Conservation (phyloP, 2,113 vertebrate genomes). For the Hystrix cristata region DNA sequence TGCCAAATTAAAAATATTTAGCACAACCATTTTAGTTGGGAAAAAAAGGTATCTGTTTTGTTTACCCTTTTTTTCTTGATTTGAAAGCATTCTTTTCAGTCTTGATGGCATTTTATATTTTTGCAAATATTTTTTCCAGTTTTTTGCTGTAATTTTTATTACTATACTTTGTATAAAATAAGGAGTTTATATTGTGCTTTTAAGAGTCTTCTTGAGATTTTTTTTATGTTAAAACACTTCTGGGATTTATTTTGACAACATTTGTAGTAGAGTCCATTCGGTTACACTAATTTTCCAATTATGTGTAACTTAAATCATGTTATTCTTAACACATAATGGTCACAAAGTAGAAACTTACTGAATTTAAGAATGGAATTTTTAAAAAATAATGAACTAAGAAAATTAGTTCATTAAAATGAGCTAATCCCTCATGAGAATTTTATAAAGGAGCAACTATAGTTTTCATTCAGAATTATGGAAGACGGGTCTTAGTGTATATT, state of each 20-base stretch:
- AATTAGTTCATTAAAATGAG: not conserved
- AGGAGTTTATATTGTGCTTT: not conserved
- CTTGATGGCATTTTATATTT: not conserved
- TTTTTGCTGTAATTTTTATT: not conserved
- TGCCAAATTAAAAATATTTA: not conserved
- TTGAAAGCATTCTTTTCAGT: not conserved
- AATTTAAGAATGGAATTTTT: not conserved
- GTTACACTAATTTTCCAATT: not conserved
- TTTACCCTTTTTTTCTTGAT: not conserved
- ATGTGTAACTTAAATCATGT: not conserved
- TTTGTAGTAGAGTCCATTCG: not conserved
- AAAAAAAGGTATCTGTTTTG: not conserved
- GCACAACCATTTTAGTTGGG: not conserved
- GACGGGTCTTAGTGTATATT: not conserved
- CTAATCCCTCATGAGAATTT: not conserved
- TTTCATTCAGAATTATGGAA: constrained; percentile 33
- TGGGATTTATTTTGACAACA: constrained; percentile 30
- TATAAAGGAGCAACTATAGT: not conserved
- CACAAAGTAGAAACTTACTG: not conserved
- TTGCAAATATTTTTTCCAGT: not conserved
- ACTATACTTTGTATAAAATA: not conserved
- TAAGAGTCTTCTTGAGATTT: not conserved
- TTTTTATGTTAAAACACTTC: not conserved
- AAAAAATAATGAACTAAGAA: not conserved
- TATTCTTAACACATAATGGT: not conserved